These are phyloP conservation scores for Yponomeuta plumbellus DNA, from an alignment of 2,888 invertebrate species.

Conservation along the genomic window DNA sequence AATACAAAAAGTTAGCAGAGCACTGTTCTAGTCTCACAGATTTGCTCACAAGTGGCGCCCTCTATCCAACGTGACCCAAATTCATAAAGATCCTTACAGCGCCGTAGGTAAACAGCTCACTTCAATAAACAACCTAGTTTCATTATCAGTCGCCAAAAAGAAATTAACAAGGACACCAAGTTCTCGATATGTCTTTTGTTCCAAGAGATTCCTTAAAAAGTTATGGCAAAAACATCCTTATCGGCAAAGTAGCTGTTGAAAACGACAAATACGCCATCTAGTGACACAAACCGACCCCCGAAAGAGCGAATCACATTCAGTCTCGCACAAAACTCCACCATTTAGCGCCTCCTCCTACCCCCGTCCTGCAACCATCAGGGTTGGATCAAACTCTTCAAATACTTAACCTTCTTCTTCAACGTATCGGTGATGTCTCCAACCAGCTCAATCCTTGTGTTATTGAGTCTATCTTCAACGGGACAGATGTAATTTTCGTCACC, in stretches of 20 bases:
- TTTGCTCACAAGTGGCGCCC: too few species aligned
- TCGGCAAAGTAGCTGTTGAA: background rate
- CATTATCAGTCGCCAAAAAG: too few species aligned
- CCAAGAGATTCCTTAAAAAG: too few species aligned
- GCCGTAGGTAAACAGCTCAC: too few species aligned
- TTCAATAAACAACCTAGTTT: too few species aligned
- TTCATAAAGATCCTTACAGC: too few species aligned
- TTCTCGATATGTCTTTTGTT: too few species aligned
- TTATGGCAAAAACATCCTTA: too few species aligned
- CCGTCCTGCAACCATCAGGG: background rate
- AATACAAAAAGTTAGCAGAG: too few species aligned
- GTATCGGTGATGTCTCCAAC: slow-evolving; percentile 70
- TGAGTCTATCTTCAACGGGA: slow-evolving; percentile 61
- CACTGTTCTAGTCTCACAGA: too few species aligned
- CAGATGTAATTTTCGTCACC: slow-evolving; percentile 43
- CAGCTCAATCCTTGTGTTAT: slow-evolving; percentile 39
- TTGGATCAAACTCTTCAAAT: slow-evolving; percentile 59
- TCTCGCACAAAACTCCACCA: background rate
- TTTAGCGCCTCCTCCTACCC: background rate
- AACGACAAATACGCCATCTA: background rate
- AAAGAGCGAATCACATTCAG: background rate
- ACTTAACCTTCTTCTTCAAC: slow-evolving; percentile 74
- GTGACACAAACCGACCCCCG: background rate
- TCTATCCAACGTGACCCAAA: too few species aligned
- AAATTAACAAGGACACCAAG: too few species aligned